Evolutionary conservation across 2,888 invertebrate species (phyloP).

Genomic region (Tetranychus piercei): DNA sequence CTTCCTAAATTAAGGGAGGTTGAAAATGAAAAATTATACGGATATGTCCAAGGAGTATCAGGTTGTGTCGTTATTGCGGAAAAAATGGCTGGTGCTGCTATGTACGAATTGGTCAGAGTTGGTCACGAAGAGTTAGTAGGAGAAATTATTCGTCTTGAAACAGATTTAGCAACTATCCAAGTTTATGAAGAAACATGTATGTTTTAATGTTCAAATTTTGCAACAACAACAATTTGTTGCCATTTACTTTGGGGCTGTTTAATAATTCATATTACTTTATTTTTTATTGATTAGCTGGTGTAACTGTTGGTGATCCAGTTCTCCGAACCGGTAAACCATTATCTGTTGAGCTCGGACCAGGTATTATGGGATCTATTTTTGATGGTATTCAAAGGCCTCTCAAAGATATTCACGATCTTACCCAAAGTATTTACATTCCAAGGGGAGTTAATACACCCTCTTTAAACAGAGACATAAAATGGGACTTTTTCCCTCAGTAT

Average conservation of each 20-base stretch:
- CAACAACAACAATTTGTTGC: no score
- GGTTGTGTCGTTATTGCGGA: conserved; percentile 99
- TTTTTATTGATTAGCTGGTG: conserved; percentile 48
- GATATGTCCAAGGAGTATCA: conserved; percentile 90
- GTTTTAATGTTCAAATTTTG: neutral
- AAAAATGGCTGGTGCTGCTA: conserved; percentile 96
- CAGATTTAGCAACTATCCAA: conserved; percentile 99
- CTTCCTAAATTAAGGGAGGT: conserved; percentile 58
- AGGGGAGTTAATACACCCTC: conserved; percentile 93
- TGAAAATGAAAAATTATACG: conserved; percentile 69
- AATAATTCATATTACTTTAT: neutral
- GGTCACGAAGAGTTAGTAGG: conserved; percentile 95
- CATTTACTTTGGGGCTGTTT: neutral
- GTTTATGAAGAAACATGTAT: conserved; percentile 47
- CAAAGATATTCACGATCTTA: conserved; percentile 77
- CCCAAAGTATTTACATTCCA: conserved; percentile 94
- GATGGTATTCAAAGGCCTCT: conserved; percentile 98
- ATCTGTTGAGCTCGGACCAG: conserved; percentile 95
- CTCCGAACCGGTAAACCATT: conserved; percentile 93
- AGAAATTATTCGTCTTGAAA: conserved; percentile 97
- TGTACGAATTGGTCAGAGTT: conserved; percentile 98
- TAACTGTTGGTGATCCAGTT: conserved; percentile 97
- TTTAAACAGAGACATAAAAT: conserved; percentile 54
- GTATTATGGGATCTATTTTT: conserved; percentile 97
- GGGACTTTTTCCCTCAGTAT: conserved; percentile 69